These are phyloP conservation scores for Cistogaster globosa DNA, from an alignment of 2,888 invertebrate species.

Conservation along the genomic window DNA sequence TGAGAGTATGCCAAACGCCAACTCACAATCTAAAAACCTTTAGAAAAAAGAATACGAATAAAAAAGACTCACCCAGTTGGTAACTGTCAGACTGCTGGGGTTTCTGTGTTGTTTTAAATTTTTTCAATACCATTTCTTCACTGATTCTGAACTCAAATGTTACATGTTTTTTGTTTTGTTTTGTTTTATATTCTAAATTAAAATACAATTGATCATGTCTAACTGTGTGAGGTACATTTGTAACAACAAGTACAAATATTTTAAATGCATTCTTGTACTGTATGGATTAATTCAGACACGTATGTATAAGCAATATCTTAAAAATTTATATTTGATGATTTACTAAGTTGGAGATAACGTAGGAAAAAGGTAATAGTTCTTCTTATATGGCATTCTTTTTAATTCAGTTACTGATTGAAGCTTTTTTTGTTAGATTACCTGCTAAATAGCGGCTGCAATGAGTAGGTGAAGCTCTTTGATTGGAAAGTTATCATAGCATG, in stretches of 20 bases:
- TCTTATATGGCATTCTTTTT: not conserved
- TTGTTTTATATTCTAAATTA: constrained; percentile 21
- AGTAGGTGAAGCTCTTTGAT: no score
- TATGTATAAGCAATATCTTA: not conserved
- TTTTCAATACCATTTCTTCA: constrained; percentile 19
- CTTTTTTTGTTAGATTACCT: no score
- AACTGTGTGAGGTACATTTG: constrained; percentile 63
- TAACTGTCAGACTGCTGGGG: constrained; percentile 65
- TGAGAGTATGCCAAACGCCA: constrained; percentile 50
- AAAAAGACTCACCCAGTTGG: constrained; percentile 58
- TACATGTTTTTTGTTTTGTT: constrained; percentile 3
- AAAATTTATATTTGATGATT: not conserved
- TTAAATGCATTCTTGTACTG: not conserved
- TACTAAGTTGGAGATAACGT: not conserved
- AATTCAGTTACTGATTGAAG: not conserved
- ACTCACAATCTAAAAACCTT: constrained; percentile 37
- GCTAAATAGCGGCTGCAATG: no score
- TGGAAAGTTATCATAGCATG: no score
- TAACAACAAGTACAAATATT: constrained; percentile 46
- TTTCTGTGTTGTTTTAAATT: constrained; percentile 35
- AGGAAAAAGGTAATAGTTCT: not conserved
- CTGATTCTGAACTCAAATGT: constrained; percentile 42
- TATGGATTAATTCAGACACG: not conserved
- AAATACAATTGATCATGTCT: constrained; percentile 60
- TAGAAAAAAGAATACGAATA: not conserved